phyloP scores from a whole-genome alignment of 2,797 vertebrate species.

The Enteromius thamalakanensis region DNA sequence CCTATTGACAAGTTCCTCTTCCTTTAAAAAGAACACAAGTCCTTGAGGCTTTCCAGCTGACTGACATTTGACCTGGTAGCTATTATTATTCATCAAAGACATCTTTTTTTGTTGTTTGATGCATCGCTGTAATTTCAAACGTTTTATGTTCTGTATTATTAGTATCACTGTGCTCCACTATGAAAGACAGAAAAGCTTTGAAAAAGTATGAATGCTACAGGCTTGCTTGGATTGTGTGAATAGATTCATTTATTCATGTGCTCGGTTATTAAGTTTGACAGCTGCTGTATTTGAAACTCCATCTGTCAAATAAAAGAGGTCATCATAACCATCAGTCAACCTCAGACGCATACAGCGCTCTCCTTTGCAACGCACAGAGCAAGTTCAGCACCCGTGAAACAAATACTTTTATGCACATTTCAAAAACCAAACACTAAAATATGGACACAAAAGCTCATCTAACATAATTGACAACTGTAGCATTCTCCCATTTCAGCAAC shows the following conservation, averaged over 20 bases:
- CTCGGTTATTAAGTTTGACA: constrained; percentile 49
- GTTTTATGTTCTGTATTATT: constrained; percentile 34
- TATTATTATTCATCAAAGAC: neutral
- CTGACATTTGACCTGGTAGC: constrained; percentile 7
- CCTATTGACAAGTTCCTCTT: constrained; percentile 52
- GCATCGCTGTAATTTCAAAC: constrained; percentile 9
- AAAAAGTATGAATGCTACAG: constrained; percentile 32
- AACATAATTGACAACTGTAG: constrained; percentile 41
- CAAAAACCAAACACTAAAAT: constrained; percentile 24
- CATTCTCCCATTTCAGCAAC: constrained; percentile 41
- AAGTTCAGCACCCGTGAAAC: constrained; percentile 19
- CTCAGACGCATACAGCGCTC: constrained; percentile 15
- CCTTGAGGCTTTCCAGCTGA: constrained; percentile 35
- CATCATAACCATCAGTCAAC: constrained; percentile 49
- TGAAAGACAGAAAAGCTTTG: constrained; percentile 15
- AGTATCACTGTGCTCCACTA: constrained; percentile 4
- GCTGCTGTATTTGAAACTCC: constrained; percentile 51
- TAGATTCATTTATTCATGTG: constrained; percentile 35
- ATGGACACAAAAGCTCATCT: constrained; percentile 42
- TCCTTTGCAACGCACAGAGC: neutral
- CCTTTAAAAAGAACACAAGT: constrained; percentile 46
- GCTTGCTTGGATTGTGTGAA: constrained; percentile 31
- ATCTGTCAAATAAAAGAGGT: constrained; percentile 52
- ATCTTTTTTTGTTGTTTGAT: constrained; percentile 13
- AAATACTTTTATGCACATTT: constrained; percentile 6